Conservation (phyloP, 2,888 invertebrate species). For the Andrena hattorfiana region DNA sequence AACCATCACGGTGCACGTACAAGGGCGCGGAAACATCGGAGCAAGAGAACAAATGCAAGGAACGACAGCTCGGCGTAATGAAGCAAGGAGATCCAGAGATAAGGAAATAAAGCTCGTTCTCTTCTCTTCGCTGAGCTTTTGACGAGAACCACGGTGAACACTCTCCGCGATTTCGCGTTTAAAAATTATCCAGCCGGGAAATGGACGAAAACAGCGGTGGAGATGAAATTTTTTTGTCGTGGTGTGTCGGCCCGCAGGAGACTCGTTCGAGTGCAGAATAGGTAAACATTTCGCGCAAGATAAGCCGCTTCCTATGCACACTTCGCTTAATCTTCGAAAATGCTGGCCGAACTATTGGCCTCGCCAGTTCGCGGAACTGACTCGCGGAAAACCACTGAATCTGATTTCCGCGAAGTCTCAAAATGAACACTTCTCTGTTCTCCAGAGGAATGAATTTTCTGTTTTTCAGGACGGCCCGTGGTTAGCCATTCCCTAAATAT, state of each 20-base stretch:
- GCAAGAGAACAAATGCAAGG: background rate
- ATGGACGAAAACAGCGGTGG: background rate
- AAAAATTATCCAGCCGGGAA: background rate
- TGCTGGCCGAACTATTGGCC: background rate
- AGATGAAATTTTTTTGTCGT: background rate
- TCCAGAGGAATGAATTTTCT: background rate
- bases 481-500: too few relatives aligned
- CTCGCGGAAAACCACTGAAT: slow-evolving; percentile 10
- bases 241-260: too few relatives aligned
- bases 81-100: background rate
- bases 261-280: background rate
- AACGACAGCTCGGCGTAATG: background rate
- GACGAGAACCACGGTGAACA: background rate
- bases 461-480: background rate
- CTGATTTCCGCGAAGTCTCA: background rate
- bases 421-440: background rate
- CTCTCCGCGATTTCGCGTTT: background rate
- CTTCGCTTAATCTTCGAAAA: background rate
- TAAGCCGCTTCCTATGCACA: background rate
- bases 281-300: too few relatives aligned
- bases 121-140: too few relatives aligned
- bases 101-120: background rate
- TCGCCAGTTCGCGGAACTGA: background rate
- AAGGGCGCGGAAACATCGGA: background rate
- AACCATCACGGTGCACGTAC: too few relatives aligned